A percentile compares a stretch with the other conserved stretches of the same genome.
These are phyloP conservation scores for Allacma fusca DNA, from an alignment of 2,888 invertebrate species.

Conservation along the genomic window DNA sequence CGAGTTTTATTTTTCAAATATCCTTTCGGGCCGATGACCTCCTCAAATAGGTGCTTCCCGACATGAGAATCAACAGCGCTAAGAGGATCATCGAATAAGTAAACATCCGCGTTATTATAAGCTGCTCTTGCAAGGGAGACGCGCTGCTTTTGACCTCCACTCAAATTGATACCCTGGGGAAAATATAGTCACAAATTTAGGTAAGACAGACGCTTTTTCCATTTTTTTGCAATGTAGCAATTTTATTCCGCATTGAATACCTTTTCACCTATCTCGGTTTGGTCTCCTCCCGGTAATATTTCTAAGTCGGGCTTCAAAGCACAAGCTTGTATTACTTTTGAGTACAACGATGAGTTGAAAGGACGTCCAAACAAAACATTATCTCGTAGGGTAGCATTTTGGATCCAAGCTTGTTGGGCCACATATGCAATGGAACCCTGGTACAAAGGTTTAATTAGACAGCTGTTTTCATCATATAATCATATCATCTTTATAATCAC, in stretches of 20 bases:
- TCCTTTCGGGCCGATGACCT: conserved; percentile 84
- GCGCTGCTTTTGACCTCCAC: conserved; percentile 75
- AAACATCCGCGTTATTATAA: conserved; percentile 66
- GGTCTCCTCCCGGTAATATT: conserved; percentile 93
- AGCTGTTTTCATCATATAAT: too few relatives aligned
- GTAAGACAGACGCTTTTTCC: background rate
- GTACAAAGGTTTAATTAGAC: background rate
- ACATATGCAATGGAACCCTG: conserved; percentile 78
- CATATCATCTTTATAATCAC: background rate
- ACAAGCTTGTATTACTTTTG: conserved; percentile 85
- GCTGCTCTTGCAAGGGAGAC: conserved; percentile 75
- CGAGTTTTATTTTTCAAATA: conserved; percentile 77
- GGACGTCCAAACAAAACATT: conserved; percentile 91
- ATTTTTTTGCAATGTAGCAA: too few relatives aligned
- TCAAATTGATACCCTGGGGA: conserved; percentile 76
- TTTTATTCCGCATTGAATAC: conserved; percentile 61
- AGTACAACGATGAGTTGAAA: conserved; percentile 76
- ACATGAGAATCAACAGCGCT: conserved; percentile 76
- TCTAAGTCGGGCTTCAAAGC: conserved; percentile 90
- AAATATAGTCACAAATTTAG: background rate
- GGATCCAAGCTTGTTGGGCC: conserved; percentile 97
- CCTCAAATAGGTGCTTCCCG: conserved; percentile 95
- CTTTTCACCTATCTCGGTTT: conserved; percentile 98
- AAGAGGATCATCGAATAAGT: conserved; percentile 70
- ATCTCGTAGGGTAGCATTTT: conserved; percentile 90